Base-by-base conservation (phyloP, 2,797 vertebrate species). In the Pipistrellus pipistrellus region DNA sequence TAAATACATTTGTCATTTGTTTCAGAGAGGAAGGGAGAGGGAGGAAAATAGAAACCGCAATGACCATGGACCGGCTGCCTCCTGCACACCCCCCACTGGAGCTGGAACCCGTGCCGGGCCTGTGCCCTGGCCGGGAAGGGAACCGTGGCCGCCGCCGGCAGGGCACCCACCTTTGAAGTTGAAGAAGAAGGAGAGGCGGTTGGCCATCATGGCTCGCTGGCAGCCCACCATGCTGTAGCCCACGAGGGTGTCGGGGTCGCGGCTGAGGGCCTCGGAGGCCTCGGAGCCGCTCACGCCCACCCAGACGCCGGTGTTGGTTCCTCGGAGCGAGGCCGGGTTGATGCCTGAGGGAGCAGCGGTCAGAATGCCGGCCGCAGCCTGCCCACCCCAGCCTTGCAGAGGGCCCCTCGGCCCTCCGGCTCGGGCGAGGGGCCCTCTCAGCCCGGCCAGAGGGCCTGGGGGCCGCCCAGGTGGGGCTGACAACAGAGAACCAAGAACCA, bases 141-240 rank as follows among this genome's bases (percentile, higher is more conserved):
- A 27, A 6, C 23, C 25, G 4, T 0, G 55, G 23, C 25, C 57
- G 11, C 25, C 4, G 23, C 23, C 3, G 55, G 59, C 55, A 25
- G 55, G 57, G 35, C 32, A 69, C 82, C 32, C 98, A 99, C 99
- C 99, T 88, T 94, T 99, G 30, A 99, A 99, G 98, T 99, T 99
- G 72, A 98, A 99, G 96, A 98, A 99, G 98, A 99, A 99, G 64
- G 99, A 99, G 59, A 99, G 98, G 51, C 99, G 98, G 98, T 99
- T 99, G 95, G 99, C 99, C 97, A 99, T 97, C 99, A 99, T 99
- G 94, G 99, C 99, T 0, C 99, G 99, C 97, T 99, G 99, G 97
- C 99, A 99, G 96, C 99, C 99, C 1, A 99, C 99, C 99, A 99
- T 99, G 97, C 99, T 99, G 98, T 99, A 99, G 30, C 99, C 99